These are phyloP conservation scores for Orbicella faveolata DNA, from an alignment of 64 coral and sea anemone species.

Conservation along the genomic window DNA sequence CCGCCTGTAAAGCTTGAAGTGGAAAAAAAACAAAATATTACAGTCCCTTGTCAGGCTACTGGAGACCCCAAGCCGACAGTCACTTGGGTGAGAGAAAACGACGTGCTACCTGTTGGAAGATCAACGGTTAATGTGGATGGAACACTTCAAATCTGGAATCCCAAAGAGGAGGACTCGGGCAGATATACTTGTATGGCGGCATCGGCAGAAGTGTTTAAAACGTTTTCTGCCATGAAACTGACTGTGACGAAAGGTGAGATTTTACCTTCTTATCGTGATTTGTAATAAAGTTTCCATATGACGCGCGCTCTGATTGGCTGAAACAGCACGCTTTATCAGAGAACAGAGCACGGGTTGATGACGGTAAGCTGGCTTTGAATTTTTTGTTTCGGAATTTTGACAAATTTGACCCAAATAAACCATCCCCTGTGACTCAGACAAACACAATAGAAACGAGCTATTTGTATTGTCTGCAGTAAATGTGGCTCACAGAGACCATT, in stretches of 20 bases:
- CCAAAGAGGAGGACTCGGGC: neutral
- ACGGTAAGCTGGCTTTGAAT: too few relatives aligned
- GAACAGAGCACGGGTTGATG: too few relatives aligned
- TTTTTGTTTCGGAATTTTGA: too few relatives aligned
- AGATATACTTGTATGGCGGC: constrained; percentile 23
- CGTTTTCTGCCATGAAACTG: neutral
- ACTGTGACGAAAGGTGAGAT: neutral
- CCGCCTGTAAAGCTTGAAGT: neutral
- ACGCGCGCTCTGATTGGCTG: too few relatives aligned
- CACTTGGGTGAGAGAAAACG: neutral
- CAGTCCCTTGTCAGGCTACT: neutral
- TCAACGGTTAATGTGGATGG: neutral
- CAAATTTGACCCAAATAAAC: too few relatives aligned
- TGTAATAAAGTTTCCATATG: too few relatives aligned
- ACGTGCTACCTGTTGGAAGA: neutral
- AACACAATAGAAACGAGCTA: too few relatives aligned
- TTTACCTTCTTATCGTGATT: neutral
- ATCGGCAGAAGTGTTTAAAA: neutral
- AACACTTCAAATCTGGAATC: constrained; percentile 15
- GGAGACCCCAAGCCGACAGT: neutral
- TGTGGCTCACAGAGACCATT: too few relatives aligned
- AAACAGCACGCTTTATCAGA: too few relatives aligned
- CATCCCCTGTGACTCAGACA: too few relatives aligned
- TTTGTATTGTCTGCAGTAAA: too few relatives aligned
- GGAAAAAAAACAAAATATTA: neutral